Percentiles rank a stretch among this genome's conserved stretches.
These are phyloP conservation scores for Thalassophryne amazonica DNA, from an alignment of 2,797 vertebrate species.

Conservation along the genomic window DNA sequence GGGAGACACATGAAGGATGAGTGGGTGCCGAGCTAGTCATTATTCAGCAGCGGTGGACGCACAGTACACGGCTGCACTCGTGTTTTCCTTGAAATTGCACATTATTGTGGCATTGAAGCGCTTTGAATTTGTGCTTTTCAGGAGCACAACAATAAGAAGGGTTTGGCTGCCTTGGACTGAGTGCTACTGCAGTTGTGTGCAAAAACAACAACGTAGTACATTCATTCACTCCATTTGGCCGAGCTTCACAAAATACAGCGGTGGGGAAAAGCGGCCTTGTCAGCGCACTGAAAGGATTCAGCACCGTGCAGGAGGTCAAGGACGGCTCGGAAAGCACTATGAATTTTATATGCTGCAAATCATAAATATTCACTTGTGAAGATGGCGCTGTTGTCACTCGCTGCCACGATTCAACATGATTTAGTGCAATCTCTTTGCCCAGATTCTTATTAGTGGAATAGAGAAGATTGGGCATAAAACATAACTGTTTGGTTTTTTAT, in stretches of 20 bases:
- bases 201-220: too few relatives aligned
- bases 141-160: constrained; percentile 2
- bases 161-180: constrained; percentile 1
- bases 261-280: constrained; percentile 19
- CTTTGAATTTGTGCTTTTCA: constrained; percentile 1
- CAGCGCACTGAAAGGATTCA: constrained; percentile 1
- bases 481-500: too few relatives aligned
- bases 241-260: constrained; percentile 24
- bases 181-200: constrained; percentile 3
- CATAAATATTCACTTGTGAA: constrained; percentile 40
- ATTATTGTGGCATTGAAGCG: constrained; percentile 3
- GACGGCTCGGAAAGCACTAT: constrained; percentile 18
- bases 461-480: too few relatives aligned
- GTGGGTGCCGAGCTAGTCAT: constrained; percentile 30
- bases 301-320: constrained; percentile 34
- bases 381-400: background rate
- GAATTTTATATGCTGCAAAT: constrained; percentile 39
- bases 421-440: background rate
- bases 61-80: background rate
- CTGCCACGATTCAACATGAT: background rate
- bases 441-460: background rate
- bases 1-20: constrained; percentile 16
- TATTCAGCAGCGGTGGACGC: constrained; percentile 36
- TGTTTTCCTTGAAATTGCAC: constrained; percentile 34
- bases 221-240: constrained; percentile 39